Evolutionary conservation across 2,888 invertebrate species (phyloP).

Genomic region (Pteria penguin): DNA sequence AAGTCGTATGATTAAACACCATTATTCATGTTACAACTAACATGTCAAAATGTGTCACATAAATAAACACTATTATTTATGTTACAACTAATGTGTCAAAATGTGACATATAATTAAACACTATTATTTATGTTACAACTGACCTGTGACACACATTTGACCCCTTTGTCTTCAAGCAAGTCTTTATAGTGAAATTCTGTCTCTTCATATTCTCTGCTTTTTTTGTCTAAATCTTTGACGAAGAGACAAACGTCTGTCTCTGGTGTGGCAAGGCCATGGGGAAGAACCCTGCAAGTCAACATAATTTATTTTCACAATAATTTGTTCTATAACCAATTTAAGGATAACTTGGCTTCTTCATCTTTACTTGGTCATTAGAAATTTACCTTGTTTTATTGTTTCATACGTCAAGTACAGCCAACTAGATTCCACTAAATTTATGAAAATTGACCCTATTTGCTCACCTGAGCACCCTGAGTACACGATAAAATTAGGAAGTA

Average conservation of each 20-base stretch:
- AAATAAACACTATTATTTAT: neutral
- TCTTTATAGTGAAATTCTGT: constrained; percentile 88
- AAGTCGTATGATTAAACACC: no score
- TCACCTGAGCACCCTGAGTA: no score
- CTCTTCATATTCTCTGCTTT: constrained; percentile 87
- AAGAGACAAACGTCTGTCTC: constrained; percentile 88
- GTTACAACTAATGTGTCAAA: neutral
- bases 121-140: constrained; percentile 17
- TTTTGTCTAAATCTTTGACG: constrained; percentile 88
- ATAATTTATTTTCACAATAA: constrained; percentile 24
- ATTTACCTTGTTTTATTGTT: neutral
- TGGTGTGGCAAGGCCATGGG: constrained; percentile 82
- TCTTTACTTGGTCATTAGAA: no score
- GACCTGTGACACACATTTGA: constrained; percentile 81
- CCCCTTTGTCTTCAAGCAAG: constrained; percentile 84
- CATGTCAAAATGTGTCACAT: no score
- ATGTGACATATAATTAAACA: no score
- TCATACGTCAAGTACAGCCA: neutral
- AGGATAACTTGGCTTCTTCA: no score
- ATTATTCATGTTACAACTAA: no score
- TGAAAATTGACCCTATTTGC: no score
- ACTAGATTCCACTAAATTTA: no score
- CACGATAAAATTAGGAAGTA: no score
- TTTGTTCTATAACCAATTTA: neutral
- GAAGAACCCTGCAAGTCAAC: constrained; percentile 69